These are phyloP conservation scores for Arothron firmamentum DNA, from an alignment of 2,113 vertebrate genomes.

Conservation along the genomic window DNA sequence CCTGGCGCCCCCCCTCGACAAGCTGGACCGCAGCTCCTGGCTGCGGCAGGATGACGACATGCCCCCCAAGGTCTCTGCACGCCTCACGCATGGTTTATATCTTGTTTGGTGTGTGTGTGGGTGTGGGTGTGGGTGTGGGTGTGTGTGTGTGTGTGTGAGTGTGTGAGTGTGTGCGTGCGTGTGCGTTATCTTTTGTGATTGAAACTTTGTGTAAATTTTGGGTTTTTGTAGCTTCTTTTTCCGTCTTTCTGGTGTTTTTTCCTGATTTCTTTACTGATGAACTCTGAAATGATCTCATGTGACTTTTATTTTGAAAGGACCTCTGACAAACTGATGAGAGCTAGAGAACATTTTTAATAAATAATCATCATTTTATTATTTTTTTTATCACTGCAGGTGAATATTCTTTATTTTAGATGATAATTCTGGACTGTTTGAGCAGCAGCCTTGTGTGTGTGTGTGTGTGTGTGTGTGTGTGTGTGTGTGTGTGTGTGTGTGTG, in stretches of 20 bases:
- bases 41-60: slow-evolving; percentile 96
- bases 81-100: not conserved
- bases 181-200: not conserved
- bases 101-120: slow-evolving; percentile 6
- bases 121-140: slow-evolving; percentile 17
- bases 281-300: too few species aligned
- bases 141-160: slow-evolving; percentile 20
- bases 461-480: slow-evolving; percentile 6
- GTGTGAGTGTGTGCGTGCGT: slow-evolving; percentile 7
- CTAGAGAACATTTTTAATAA: too few species aligned
- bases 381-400: too few species aligned
- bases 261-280: too few species aligned
- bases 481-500: slow-evolving; percentile 5
- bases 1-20: slow-evolving; percentile 81
- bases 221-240: too few species aligned
- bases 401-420: too few species aligned
- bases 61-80: slow-evolving; percentile 89
- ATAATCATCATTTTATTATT: too few species aligned
- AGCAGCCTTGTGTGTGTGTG: too few species aligned
- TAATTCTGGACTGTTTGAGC: too few species aligned
- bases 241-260: too few species aligned
- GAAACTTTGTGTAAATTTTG: not conserved
- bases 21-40: slow-evolving; percentile 96
- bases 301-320: too few species aligned
- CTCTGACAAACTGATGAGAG: too few species aligned